Percentiles rank a stretch among this genome's conserved stretches.
Evolutionary conservation across 2,113 vertebrate genomes (phyloP).

Genomic region (Pollimyrus isidori): DNA sequence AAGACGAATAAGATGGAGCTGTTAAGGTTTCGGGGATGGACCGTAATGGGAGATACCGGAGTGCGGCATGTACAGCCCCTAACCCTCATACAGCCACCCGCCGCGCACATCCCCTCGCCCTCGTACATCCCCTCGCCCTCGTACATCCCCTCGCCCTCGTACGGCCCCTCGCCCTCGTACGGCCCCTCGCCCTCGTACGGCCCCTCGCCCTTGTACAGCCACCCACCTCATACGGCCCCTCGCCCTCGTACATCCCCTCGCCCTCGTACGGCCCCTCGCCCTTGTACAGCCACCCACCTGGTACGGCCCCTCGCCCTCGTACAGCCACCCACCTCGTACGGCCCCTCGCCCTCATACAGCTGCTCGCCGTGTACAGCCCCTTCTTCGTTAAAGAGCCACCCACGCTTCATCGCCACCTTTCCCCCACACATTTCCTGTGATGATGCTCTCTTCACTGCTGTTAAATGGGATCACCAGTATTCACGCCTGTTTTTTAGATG

Average conservation of each 20-base stretch:
- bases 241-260: no score
- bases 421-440: slow-evolving; percentile 12
- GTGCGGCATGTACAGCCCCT: background rate
- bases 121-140: no score
- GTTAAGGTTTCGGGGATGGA: slow-evolving; percentile 40
- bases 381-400: background rate
- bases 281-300: background rate
- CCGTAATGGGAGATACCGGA: slow-evolving; percentile 48
- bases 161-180: no score
- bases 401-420: background rate
- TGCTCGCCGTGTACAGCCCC: background rate
- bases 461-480: background rate
- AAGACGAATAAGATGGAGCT: background rate
- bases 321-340: no score
- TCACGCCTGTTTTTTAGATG: background rate
- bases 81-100: no score
- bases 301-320: no score
- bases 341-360: no score
- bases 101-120: no score
- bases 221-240: no score
- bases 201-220: background rate
- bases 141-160: no score
- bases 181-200: no score
- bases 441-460: slow-evolving; percentile 30
- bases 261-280: no score